Conservation (phyloP, 1,140 invertebrate genomes). For the Habropoda laboriosa region DNA sequence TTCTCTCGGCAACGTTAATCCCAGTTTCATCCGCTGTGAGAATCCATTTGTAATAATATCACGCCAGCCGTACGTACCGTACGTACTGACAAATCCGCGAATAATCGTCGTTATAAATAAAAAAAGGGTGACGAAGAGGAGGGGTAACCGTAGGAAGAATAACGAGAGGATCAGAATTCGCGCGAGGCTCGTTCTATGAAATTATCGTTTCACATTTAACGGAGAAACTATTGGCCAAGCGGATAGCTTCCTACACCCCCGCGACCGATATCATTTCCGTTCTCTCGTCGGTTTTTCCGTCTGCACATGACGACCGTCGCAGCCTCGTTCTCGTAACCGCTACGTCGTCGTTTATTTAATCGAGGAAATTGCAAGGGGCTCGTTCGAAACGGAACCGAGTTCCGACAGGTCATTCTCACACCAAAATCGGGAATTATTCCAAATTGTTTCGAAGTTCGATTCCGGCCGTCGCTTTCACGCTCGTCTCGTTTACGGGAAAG, state of each 20-base stretch:
- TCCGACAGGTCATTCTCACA: no score
- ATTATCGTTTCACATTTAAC: slow-evolving; percentile 13
- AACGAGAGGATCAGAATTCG: neutral
- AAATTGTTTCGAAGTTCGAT: neutral
- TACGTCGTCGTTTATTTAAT: neutral
- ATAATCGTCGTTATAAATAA: slow-evolving; percentile 30
- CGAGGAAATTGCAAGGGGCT: neutral
- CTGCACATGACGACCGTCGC: neutral
- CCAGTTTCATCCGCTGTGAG: slow-evolving; percentile 11
- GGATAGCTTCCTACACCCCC: neutral
- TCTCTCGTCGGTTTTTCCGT: neutral
- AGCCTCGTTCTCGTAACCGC: no score
- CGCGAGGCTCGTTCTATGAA: neutral
- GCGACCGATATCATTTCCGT: neutral
- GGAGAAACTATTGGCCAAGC: neutral
- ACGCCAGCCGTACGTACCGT: neutral
- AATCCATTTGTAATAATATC: slow-evolving; percentile 7
- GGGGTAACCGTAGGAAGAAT: neutral
- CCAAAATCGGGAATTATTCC: neutral
- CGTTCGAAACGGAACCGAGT: neutral
- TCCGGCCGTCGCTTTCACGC: no score
- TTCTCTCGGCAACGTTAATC: neutral
- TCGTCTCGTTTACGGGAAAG: no score
- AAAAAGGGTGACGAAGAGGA: no score
- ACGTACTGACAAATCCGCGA: slow-evolving; percentile 25